Base-by-base conservation (phyloP, 2,888 invertebrate species). In the Bruchidius siliquastri region DNA sequence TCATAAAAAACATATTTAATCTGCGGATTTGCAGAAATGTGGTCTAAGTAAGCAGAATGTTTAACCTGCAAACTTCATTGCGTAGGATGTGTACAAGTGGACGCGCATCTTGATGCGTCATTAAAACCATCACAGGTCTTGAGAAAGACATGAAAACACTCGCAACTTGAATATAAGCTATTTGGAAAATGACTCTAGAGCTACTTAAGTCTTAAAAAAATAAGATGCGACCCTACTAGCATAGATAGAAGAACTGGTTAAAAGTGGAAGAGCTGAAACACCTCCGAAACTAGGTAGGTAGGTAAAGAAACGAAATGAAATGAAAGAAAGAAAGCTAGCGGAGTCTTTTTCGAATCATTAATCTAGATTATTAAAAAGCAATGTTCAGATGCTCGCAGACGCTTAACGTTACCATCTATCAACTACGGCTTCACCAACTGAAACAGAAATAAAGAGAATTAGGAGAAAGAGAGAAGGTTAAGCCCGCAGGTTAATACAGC, bases 391-490 rank as follows among this genome's bases (percentile, higher is more conserved):
- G 30, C 30, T 30, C 8, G 8, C 30, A 30, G 30, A 8, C 30
- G 30, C 8, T 78, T 80, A 76, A 76, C 81, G 79, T 88, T 90
- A 89, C 92, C 91, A 92, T 89, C 90, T 92, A 90, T 91, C 90
- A 88, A 90, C 85, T 88, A 92, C 92, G 88, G 87, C 88, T 86
- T 92, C 92, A 88, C 91, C 90, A 90, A 89, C 92, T 92, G 91
- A 86, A 91, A 91, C 84, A 86, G 82, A 84, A 78, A 72, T 76
- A 67, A 67, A 67, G 21, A 13, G 6, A 6, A 30, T 30, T 30
- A 30, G 30, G 30, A 30, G 30, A 30, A 30, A 30, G 30, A 30
- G 3, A 30, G 74, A 71, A 68, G 32, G 72, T n/a, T 72, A 72
- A 75, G 72, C 74, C 71, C 67, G 68, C 68, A 68, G 3, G n/a